Evolutionary conservation across 2,797 vertebrate genomes (phyloP), one percentile per base, ranked within the genome.

Genomic region (Scolopax bukidnonensis): DNA sequence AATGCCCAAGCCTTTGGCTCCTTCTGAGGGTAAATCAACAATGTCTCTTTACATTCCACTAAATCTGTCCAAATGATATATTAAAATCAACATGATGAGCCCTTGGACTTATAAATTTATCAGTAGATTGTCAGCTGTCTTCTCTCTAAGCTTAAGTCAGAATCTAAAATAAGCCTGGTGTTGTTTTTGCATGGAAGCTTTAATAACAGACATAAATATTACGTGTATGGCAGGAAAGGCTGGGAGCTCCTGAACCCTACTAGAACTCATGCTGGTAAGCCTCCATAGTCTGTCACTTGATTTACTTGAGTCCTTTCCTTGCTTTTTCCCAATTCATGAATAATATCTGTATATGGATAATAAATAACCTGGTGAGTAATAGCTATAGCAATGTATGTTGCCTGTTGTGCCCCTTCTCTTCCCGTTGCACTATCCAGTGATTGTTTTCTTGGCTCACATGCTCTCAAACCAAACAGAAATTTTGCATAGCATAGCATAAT

Each of bases 401-500:
- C 65, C 68, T 89, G 27, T 73, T 64, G 57, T 68, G 50, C 33
- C 9, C 51, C 56, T 92, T 93, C 91, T 90, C 53, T 74, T 94
- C 77, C 28, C 11, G 0, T 63, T 87, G 65, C 74, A 51, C 84
- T 91, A 89, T 65, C 56, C 30, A 60, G 19, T 93, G 93, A 93
- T 83, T 87, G 73, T 74, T 95, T 87, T 94, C 79, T 69, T 89
- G 74, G 73, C 89, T 94, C 54, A 47, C 47, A 43, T 17, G 24
- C 64, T 96, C 64, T 96, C 81, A 93, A 90, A 45, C 36, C n/a
- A 91, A 95, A 89, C 69, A 89, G 91, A 96, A 97, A 96, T 93
- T 82, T 69, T 91, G 88, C 84, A 88, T 81, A 96, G 81, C 71
- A 53, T 56, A 89, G 70, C 83, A 88, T 94, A 93, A 94, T 96